Evolutionary conservation across 30 jellyfish, hydroid and myxozoan genomes (phyloP).

Genomic region (Chrysaora quinquecirrha): DNA sequence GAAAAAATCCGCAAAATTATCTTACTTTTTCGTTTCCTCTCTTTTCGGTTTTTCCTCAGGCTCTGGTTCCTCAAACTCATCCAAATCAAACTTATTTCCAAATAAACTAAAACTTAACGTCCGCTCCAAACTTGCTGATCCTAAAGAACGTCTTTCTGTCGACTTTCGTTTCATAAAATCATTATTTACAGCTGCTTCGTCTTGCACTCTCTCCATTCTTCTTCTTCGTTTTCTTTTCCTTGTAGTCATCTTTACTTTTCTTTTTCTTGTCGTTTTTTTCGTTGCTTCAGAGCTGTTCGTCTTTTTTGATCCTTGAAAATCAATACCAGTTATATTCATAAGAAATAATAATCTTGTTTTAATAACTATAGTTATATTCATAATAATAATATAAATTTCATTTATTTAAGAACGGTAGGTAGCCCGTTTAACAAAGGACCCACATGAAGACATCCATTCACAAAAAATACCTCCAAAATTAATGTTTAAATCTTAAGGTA

Average conservation of each 20-base stretch:
- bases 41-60: too few relatives aligned
- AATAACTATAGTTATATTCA: too few relatives aligned
- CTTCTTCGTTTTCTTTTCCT: not conserved
- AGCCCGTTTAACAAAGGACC: too few relatives aligned
- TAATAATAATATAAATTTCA: too few relatives aligned
- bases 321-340: not conserved
- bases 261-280: not conserved
- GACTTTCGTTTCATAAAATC: not conserved
- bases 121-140: conserved; percentile 70
- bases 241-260: not conserved
- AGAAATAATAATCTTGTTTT: too few relatives aligned
- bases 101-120: conserved; percentile 57
- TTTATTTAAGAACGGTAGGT: too few relatives aligned
- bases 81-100: conserved; percentile 64
- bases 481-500: too few relatives aligned
- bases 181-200: conserved; percentile 9
- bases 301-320: not conserved
- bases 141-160: conserved; percentile 8
- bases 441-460: too few relatives aligned
- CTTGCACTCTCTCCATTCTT: conserved; percentile 9
- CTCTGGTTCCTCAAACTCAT: conserved; percentile 55
- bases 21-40: not conserved
- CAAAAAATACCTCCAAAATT: too few relatives aligned
- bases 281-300: not conserved
- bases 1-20: too few relatives aligned